Evolutionary conservation across 1,140 invertebrate genomes (phyloP).

Genomic region (Pseudomyrmex concolor): DNA sequence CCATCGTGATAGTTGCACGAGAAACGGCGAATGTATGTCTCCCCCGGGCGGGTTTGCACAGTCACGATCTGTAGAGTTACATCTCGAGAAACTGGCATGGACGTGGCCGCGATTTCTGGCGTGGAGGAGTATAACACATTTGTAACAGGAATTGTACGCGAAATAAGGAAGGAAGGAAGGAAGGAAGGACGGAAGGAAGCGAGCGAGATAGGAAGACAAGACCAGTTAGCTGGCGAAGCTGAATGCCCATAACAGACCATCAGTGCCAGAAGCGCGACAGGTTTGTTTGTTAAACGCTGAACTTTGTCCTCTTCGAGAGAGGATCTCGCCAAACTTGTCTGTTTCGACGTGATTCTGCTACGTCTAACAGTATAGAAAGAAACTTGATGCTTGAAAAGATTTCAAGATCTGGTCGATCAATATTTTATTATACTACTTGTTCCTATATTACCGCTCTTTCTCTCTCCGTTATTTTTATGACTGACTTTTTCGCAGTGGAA

Average conservation of each 20-base stretch:
- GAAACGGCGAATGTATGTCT: slow-evolving; percentile 40
- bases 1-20: slow-evolving; percentile 18
- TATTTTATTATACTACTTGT: too few species aligned
- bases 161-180: slow-evolving; percentile 44
- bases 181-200: too few species aligned
- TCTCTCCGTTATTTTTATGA: not conserved
- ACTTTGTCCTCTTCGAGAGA: slow-evolving; percentile 20
- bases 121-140: slow-evolving; percentile 44
- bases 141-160: slow-evolving; percentile 46
- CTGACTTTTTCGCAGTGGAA: not conserved
- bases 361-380: slow-evolving; percentile 12
- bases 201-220: not conserved
- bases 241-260: slow-evolving; percentile 29
- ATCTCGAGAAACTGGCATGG: slow-evolving; percentile 51
- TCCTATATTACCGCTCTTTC: not conserved
- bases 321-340: not conserved
- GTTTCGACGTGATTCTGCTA: slow-evolving; percentile 11
- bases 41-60: slow-evolving; percentile 46
- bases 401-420: too few species aligned
- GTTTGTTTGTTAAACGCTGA: slow-evolving; percentile 27
- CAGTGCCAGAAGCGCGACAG: slow-evolving; percentile 38
- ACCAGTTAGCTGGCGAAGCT: not conserved
- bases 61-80: slow-evolving; percentile 54
- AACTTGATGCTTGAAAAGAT: not conserved
- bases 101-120: slow-evolving; percentile 58